Evolutionary conservation across 2,113 vertebrate species (phyloP).

Genomic region (Crypturellus undulatus): DNA sequence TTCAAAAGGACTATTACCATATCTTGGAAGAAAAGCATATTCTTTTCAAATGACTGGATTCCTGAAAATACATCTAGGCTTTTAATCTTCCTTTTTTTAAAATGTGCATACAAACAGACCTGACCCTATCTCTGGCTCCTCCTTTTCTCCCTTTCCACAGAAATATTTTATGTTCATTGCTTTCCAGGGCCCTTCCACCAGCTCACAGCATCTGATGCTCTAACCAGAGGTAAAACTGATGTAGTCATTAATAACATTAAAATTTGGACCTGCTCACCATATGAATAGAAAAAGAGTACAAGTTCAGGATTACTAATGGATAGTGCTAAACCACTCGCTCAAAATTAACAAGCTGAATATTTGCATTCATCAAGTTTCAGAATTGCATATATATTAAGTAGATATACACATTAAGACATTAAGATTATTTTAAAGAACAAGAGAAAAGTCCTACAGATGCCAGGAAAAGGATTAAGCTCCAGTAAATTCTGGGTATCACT

Average conservation of each 20-base stretch:
- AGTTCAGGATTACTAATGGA: background rate
- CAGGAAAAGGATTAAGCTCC: background rate
- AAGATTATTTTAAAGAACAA: too few species aligned
- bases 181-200: background rate
- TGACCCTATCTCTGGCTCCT: background rate
- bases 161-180: background rate
- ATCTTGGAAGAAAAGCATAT: background rate
- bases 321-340: background rate
- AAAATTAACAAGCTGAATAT: background rate
- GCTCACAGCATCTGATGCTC: background rate
- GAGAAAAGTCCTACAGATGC: background rate
- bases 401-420: background rate
- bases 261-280: background rate
- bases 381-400: background rate
- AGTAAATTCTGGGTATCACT: background rate
- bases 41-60: background rate
- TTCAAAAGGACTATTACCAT: background rate
- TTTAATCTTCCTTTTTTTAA: background rate
- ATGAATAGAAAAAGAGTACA: background rate
- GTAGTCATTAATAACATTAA: conserved; percentile 1
- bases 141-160: background rate
- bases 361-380: background rate
- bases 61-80: background rate
- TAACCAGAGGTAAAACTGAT: conserved; percentile 1
- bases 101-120: background rate